Evolutionary conservation across 2,113 vertebrate species (phyloP).

Genomic region (Eublepharis macularius): DNA sequence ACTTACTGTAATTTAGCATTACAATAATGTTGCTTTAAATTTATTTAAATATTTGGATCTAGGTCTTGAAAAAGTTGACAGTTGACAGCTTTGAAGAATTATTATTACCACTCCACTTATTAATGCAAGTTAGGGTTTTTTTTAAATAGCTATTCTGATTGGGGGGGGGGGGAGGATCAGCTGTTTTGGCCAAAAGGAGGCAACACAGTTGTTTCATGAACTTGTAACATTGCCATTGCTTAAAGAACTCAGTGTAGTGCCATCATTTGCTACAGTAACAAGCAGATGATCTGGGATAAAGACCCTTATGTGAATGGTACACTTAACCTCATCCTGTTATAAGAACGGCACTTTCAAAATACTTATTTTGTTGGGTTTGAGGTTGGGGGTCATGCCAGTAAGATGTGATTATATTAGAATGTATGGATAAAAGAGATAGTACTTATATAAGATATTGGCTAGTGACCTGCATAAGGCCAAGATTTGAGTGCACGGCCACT

Average conservation of each 20-base stretch:
- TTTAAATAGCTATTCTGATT: background rate
- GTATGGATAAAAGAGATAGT: too few relatives aligned
- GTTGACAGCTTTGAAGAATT: background rate
- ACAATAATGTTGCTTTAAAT: conserved; percentile 39
- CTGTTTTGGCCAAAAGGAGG: background rate
- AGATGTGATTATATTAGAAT: too few relatives aligned
- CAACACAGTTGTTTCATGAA: background rate
- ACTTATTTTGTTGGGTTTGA: too few relatives aligned
- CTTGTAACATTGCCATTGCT: too few relatives aligned
- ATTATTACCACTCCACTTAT: background rate
- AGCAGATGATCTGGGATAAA: background rate
- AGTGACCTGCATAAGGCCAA: too few relatives aligned
- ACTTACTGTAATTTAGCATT: conserved; percentile 43
- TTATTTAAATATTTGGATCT: conserved; percentile 44
- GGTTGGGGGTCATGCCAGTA: too few relatives aligned
- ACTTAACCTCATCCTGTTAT: background rate
- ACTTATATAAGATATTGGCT: too few relatives aligned
- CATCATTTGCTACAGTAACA: background rate
- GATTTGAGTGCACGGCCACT: too few relatives aligned
- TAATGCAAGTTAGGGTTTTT: background rate
- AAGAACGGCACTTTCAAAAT: background rate
- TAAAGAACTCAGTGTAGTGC: background rate
- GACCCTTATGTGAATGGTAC: background rate
- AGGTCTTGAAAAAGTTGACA: conserved; percentile 44
- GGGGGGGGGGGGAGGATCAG: background rate